phyloP scores from a whole-genome alignment of 2,888 invertebrate genomes.

The Athetis lepigone region DNA sequence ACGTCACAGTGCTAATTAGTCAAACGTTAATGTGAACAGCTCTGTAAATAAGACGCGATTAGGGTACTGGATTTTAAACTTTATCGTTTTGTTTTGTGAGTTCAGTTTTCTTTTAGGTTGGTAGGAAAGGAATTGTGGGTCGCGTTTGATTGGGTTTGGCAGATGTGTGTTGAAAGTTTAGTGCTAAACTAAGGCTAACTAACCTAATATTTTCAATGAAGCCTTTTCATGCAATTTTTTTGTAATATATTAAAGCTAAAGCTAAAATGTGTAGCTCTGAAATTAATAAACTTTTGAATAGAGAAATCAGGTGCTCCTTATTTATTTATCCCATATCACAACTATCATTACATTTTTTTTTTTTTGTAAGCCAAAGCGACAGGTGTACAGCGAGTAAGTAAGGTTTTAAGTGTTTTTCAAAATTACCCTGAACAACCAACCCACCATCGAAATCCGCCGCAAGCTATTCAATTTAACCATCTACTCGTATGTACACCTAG shows the following conservation, averaged over 20 bases:
- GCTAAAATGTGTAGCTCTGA: too few species aligned
- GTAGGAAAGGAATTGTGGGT: neutral
- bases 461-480: constrained; percentile 33
- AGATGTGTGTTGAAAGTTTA: too few species aligned
- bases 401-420: too few species aligned
- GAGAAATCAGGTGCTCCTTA: too few species aligned
- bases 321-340: too few species aligned
- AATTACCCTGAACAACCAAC: too few species aligned
- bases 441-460: neutral
- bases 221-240: too few species aligned
- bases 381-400: too few species aligned
- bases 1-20: constrained; percentile 54
- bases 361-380: too few species aligned
- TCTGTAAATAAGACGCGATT: constrained; percentile 23
- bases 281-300: too few species aligned
- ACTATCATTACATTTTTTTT: too few species aligned
- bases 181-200: neutral
- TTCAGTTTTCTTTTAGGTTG: neutral
- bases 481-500: constrained; percentile 3
- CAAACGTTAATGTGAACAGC: constrained; percentile 45
- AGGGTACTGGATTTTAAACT: constrained; percentile 23
- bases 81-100: neutral
- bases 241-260: too few species aligned
- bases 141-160: neutral
- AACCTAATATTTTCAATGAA: neutral